Evolutionary conservation across 2,797 vertebrate genomes (phyloP), one percentile per base, ranked within the genome.

Genomic region (Catamblyrhynchus diadema): DNA sequence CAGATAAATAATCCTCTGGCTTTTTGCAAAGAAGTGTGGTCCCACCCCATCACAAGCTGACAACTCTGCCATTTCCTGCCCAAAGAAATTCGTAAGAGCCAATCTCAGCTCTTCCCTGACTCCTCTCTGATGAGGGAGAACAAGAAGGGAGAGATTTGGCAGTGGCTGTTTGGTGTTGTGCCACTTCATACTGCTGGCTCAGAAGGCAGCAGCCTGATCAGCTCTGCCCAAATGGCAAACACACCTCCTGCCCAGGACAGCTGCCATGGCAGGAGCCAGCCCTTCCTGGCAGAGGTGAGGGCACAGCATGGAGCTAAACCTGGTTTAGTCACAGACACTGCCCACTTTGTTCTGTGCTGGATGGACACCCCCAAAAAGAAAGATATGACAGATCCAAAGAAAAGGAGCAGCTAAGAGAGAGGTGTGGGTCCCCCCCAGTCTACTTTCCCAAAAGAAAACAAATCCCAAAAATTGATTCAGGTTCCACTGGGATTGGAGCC

Each of bases 371-470:
- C 4, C 15, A 33, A n/a, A 81, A n/a, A 33, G 24, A 45, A 71
- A 51, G 21, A 35, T 41, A 14, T 12, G 21, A 41, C 13, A 6
- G 22, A 24, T 57, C 12, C 33, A 85, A 62, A 66, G 47, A 77
- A 87, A 87, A 86, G 33, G 10, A 67, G 24, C 24, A 53, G 54
- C 47, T 57, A 37, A 44, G 41, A 91, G 50, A 70, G 6, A 50
- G 16, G 4, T 17, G 20, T 41, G 45, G 27, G 15, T 24, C 1
- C 0, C 3, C 18, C n/a, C 8, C 10, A 12, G 15, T 28, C 37
- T 24, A 30, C 39, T 77, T 67, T 60, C 20, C 24, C 24, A 30
- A 33, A 60, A 39, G 9, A 60, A 60, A 60, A 33, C 8, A 60
- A 60, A 33, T 6, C 6, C 11, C 10, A 50, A 47, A 37, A 35